These are phyloP conservation scores for Anastrepha ludens DNA, from an alignment of 1,140 invertebrate genomes.

Conservation along the genomic window DNA sequence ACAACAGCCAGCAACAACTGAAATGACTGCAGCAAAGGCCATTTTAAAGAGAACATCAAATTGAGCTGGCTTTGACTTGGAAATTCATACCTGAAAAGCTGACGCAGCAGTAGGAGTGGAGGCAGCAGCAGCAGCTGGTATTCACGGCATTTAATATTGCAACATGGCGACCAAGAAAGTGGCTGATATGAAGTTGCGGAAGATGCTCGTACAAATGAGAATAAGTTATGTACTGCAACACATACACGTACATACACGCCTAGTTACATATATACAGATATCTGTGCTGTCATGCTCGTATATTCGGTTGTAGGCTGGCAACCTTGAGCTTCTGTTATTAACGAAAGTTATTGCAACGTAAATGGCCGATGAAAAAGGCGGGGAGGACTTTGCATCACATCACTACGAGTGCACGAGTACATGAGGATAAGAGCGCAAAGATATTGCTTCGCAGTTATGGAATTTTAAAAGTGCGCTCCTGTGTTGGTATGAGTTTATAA, in stretches of 20 bases:
- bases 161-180: neutral
- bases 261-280: neutral
- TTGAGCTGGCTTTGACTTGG: neutral
- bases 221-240: neutral
- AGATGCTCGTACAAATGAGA: neutral
- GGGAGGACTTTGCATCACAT: neutral
- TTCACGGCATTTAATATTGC: conserved; percentile 15
- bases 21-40: neutral
- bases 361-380: neutral
- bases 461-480: neutral
- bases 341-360: conserved; percentile 17
- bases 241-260: neutral
- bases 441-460: neutral
- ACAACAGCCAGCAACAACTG: neutral
- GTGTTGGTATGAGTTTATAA: neutral
- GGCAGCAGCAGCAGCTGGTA: neutral
- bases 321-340: conserved; percentile 6
- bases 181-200: neutral
- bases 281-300: neutral
- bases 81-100: neutral
- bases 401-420: neutral
- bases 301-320: neutral
- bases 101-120: neutral
- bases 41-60: neutral
- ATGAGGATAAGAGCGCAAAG: neutral